These are phyloP conservation scores for Agrotis puta DNA, from an alignment of 2,888 invertebrate genomes.

Conservation along the genomic window DNA sequence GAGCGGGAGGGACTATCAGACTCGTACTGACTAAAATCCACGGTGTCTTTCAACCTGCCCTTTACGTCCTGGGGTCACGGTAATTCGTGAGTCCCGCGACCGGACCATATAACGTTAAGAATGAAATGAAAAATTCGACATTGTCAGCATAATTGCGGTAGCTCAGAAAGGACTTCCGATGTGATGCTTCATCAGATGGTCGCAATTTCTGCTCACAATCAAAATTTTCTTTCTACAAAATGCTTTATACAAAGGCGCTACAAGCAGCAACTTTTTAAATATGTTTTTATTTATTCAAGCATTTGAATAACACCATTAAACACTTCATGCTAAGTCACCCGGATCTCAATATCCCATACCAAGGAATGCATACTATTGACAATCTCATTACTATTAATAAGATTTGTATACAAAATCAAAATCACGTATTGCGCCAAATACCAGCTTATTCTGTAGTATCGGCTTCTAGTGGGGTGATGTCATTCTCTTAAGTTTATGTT, in stretches of 20 bases:
- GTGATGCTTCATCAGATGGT: no score
- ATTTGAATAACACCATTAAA: constrained; percentile 43
- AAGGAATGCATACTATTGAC: constrained; percentile 32
- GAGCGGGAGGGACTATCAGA: no score
- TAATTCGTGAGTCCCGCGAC: no score
- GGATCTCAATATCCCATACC: constrained; percentile 39
- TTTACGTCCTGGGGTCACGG: no score
- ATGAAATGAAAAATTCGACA: no score
- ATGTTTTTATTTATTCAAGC: constrained; percentile 8
- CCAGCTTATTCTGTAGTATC: constrained; percentile 40
- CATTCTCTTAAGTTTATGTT: constrained; percentile 41
- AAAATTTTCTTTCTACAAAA: no score
- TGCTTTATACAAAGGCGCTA: not conserved
- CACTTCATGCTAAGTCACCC: constrained; percentile 29
- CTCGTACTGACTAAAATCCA: no score
- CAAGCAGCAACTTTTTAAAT: not conserved
- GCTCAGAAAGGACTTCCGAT: no score
- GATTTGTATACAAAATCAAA: constrained; percentile 50
- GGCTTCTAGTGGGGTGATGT: constrained; percentile 49
- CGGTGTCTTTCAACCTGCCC: no score
- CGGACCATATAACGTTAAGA: no score
- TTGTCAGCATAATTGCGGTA: no score
- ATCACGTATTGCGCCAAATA: constrained; percentile 62
- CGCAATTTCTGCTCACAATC: no score
- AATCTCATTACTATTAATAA: constrained; percentile 55